Percentiles rank a stretch among this genome's conserved stretches.
phyloP scores from a whole-genome alignment of 2,797 vertebrate species.

The Paguma larvata region DNA sequence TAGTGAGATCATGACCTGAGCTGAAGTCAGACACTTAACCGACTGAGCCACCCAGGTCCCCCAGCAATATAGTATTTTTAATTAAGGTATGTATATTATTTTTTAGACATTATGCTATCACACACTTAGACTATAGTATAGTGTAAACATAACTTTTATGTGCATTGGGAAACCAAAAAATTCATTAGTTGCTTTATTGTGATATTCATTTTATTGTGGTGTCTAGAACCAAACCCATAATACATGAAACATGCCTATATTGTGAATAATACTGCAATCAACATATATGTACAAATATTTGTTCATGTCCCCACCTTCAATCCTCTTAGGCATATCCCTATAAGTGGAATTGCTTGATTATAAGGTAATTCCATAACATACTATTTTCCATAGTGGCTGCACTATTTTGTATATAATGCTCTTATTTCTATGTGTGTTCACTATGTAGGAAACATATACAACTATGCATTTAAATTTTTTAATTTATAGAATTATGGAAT shows the following conservation, averaged over 20 bases:
- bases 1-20: too few relatives aligned
- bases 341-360: not conserved
- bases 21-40: too few relatives aligned
- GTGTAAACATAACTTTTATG: not conserved
- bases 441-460: not conserved
- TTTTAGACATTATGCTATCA: not conserved
- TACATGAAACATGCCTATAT: not conserved
- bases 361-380: not conserved
- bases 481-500: not conserved
- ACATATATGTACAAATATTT: not conserved
- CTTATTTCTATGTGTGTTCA: not conserved
- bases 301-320: not conserved
- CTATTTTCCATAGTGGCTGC: not conserved
- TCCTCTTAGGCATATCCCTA: not conserved
- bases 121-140: not conserved
- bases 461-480: conserved; percentile 14
- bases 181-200: not conserved
- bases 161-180: not conserved
- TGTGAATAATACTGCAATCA: not conserved
- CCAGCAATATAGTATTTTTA: not conserved
- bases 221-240: not conserved
- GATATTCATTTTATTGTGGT: not conserved
- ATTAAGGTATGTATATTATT: not conserved
- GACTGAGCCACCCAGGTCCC: too few relatives aligned
- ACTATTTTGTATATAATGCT: not conserved